phyloP scores from a whole-genome alignment of 2,797 vertebrate genomes.

The Eutrigla gurnardus region DNA sequence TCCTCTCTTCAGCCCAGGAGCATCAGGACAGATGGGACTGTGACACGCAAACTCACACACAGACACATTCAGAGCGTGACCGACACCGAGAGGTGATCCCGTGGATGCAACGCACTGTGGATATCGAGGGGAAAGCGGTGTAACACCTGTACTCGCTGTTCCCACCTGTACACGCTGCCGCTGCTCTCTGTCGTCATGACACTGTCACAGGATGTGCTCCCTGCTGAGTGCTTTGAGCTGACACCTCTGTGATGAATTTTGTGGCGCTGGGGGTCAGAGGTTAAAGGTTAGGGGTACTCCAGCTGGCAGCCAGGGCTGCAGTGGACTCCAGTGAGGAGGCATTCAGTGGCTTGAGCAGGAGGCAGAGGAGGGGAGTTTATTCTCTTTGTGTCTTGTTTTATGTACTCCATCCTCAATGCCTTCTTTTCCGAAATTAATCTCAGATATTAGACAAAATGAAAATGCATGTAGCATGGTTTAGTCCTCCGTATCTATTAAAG shows the following conservation, averaged over 20 bases:
- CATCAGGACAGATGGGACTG: slow-evolving; percentile 81
- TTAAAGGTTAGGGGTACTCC: slow-evolving; percentile 81
- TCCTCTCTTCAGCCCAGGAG: slow-evolving; percentile 80
- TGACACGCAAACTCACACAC: slow-evolving; percentile 80
- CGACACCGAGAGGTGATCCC: background rate
- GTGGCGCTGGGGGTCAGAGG: slow-evolving; percentile 74
- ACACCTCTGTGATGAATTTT: slow-evolving; percentile 69
- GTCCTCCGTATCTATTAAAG: background rate
- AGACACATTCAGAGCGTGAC: slow-evolving; percentile 43
- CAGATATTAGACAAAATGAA: slow-evolving; percentile 33
- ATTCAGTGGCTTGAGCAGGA: slow-evolving; percentile 75
- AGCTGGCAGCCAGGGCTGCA: slow-evolving; percentile 85
- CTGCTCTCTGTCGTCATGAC: slow-evolving; percentile 29
- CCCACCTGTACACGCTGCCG: slow-evolving; percentile 50
- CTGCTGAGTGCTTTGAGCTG: slow-evolving; percentile 58
- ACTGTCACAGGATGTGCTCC: slow-evolving; percentile 47
- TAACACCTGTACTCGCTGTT: slow-evolving; percentile 66
- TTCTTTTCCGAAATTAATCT: slow-evolving; percentile 29
- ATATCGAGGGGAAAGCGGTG: background rate
- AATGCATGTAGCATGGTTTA: background rate
- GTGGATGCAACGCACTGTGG: slow-evolving; percentile 8
- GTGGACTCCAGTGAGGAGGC: slow-evolving; percentile 78
- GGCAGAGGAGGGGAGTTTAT: slow-evolving; percentile 15
- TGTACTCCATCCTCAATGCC: slow-evolving; percentile 42
- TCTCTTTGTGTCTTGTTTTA: slow-evolving; percentile 53